Conservation (phyloP, 2,797 vertebrate species). For the Buceros bicornis region DNA sequence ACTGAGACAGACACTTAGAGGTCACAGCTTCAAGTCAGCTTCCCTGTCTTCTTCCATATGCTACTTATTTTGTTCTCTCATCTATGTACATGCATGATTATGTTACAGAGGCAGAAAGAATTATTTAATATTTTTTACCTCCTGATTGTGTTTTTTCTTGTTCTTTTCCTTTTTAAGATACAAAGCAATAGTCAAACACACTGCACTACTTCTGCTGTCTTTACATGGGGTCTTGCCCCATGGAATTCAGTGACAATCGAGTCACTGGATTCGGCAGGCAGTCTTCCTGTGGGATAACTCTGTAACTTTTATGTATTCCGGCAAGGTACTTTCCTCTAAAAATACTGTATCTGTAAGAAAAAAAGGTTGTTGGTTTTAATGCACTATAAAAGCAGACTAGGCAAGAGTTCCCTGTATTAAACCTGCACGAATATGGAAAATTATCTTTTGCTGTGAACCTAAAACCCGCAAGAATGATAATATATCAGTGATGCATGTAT, state of each 20-base stretch:
- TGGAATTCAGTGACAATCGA: not conserved
- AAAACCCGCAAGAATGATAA: not conserved
- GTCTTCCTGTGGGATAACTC: not conserved
- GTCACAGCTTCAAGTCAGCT: not conserved
- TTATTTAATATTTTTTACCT: fast-evolving
- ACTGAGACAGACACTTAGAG: not conserved
- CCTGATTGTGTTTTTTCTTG: not conserved
- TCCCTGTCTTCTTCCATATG: not conserved
- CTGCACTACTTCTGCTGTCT: not conserved
- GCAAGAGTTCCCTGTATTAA: not conserved
- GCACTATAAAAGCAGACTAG: not conserved
- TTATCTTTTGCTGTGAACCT: not conserved
- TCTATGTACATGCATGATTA: not conserved
- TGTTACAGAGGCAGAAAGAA: not conserved
- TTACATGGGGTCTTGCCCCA: not conserved
- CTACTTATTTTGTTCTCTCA: not conserved
- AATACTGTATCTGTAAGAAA: not conserved
- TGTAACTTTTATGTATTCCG: not conserved
- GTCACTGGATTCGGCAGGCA: not conserved
- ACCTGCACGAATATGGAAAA: not conserved
- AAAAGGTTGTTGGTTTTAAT: not conserved
- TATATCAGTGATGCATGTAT: not conserved
- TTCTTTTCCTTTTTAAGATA: not conserved
- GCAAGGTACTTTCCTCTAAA: not conserved
- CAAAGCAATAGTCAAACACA: not conserved